phyloP scores from a whole-genome alignment of 2,113 vertebrate species.

The Silurus glanis region DNA sequence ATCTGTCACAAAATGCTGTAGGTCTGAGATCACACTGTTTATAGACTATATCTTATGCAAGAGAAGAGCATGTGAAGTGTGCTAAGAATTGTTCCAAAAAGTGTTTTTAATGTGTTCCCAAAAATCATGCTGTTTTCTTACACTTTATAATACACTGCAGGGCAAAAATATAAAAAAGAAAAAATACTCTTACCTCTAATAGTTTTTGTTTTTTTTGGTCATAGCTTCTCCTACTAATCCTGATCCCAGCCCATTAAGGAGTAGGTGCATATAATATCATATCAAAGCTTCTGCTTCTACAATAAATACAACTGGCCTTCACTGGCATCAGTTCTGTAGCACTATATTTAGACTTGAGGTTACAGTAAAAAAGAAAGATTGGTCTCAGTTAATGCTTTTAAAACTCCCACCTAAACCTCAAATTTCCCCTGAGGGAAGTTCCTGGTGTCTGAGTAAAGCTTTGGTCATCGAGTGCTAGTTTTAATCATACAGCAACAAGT shows the following conservation, averaged over 20 bases:
- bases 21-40: conserved; percentile 28
- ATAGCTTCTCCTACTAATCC: not conserved
- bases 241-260: not conserved
- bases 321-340: conserved; percentile 61
- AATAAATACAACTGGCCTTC: conserved; percentile 20
- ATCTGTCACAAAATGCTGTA: conserved; percentile 13
- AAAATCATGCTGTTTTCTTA: not conserved
- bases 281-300: conserved; percentile 16
- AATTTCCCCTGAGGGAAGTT: conserved; percentile 68
- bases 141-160: not conserved
- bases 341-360: conserved; percentile 61
- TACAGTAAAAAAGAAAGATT: conserved; percentile 63
- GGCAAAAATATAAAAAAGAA: not conserved
- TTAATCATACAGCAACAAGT: conserved; percentile 65
- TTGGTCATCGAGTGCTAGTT: conserved; percentile 66
- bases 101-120: not conserved
- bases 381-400: conserved; percentile 68
- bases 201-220: not conserved
- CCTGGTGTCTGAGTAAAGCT: conserved; percentile 65
- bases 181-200: not conserved
- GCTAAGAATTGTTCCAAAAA: conserved; percentile 5
- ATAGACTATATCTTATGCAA: conserved; percentile 16
- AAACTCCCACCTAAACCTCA: conserved; percentile 71
- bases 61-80: conserved; percentile 26
- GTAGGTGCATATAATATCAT: not conserved